Evolutionary conservation across 1,140 invertebrate species (phyloP).

Genomic region (Drosophila arawakana): DNA sequence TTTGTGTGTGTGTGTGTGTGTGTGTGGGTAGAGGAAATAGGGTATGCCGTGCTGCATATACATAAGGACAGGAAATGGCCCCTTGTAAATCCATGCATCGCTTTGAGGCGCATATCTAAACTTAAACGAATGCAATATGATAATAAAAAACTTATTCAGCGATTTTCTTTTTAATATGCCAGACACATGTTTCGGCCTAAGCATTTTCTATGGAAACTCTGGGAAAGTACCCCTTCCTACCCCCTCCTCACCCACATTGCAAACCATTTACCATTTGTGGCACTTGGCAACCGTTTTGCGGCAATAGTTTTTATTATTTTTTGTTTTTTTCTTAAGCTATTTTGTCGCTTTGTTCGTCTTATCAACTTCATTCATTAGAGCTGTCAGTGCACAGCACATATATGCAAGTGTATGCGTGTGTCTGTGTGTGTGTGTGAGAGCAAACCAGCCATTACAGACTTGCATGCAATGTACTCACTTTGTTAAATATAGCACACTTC

Average conservation of each 20-base stretch:
- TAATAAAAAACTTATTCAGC: background rate
- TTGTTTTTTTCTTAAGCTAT: background rate
- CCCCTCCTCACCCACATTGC: background rate
- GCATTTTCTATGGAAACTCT: constrained; percentile 1
- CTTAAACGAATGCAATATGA: constrained; percentile 6
- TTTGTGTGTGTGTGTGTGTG: background rate
- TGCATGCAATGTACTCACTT: constrained; percentile 57
- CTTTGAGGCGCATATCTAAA: constrained; percentile 14
- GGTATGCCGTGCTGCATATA: constrained; percentile 10
- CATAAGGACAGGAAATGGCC: constrained; percentile 20
- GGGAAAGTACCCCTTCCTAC: background rate
- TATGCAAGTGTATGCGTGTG: background rate
- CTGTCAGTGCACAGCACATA: constrained; percentile 43
- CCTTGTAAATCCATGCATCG: background rate
- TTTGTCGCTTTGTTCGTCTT: constrained; percentile 42
- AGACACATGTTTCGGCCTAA: background rate
- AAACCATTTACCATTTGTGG: constrained; percentile 37
- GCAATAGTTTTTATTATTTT: constrained; percentile 10
- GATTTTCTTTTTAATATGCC: background rate
- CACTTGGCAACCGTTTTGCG: constrained; percentile 28
- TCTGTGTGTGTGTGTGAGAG: constrained; percentile 19
- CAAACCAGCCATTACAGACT: constrained; percentile 51
- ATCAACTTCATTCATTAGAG: constrained; percentile 78
- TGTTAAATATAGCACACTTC: constrained; percentile 79
- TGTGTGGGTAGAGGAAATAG: constrained; percentile 25